Base-by-base conservation (phyloP, 2,888 invertebrate species). In the Phaonia tiefii region DNA sequence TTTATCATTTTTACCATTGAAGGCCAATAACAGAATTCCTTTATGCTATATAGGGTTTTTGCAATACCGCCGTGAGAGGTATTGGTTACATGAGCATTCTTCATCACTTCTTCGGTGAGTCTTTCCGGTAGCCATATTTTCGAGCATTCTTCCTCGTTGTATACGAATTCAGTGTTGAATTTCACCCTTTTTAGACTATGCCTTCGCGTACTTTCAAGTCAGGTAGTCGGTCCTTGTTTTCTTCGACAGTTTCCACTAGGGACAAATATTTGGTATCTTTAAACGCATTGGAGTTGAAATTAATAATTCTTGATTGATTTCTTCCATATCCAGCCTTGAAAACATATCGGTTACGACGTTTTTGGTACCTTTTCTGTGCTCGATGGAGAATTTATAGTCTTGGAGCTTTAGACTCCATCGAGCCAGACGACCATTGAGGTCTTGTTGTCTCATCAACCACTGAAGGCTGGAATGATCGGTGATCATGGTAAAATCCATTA, bases 301-400 rank as follows among this genome's bases (percentile, higher is more conserved):
- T n/a, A n/a, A n/a, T n/a, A n/a, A n/a, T n/a, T n/a, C n/a, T n/a
- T n/a, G n/a, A n/a, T n/a, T n/a, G n/a, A n/a, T n/a, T n/a, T n/a
- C n/a, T n/a, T n/a, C n/a, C n/a, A n/a, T n/a, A n/a, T n/a, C n/a
- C n/a, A n/a, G n/a, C n/a, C 31, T 31, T 31, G 31, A 3, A 8
- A 15, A n/a, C n/a, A 15, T 2, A 49, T 15, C 7, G 15, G 15
- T 49, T 49, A 15, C 17, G 49, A 15, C 1, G 49, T 17, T 17
- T 49, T 49, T 15, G n/a, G n/a, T 49, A 49, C 60, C 11, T 63
- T 70, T 11, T 63, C 63, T 4, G 10, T 54, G 49, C 58, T 75
- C 2, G 75, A 70, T 1, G 70, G 69, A 0, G n/a, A 1, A 75
- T 60, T 20, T 67, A 22, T 26, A 60, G 2, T 11, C 58, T 75